Evolutionary conservation across 2,888 invertebrate species (phyloP).

Genomic region (Epicampocera succincta): DNA sequence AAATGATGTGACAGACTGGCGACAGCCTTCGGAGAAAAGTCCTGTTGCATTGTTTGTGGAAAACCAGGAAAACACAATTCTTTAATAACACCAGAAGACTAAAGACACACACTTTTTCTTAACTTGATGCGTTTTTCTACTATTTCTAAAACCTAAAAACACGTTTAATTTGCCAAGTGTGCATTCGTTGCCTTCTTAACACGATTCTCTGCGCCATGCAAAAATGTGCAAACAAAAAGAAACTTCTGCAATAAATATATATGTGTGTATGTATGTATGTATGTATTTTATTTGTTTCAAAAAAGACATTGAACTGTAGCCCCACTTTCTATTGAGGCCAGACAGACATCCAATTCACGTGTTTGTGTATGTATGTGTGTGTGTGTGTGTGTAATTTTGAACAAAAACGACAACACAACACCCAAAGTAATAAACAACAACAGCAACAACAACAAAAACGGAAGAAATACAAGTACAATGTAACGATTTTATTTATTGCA

Average conservation of each 20-base stretch:
- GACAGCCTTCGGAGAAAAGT: no score
- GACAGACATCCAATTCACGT: conserved; percentile 53
- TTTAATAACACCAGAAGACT: no score
- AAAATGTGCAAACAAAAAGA: conserved; percentile 6
- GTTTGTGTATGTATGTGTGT: conserved; percentile 3
- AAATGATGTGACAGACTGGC: no score
- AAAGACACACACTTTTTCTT: not conserved
- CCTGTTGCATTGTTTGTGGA: no score
- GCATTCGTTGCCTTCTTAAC: conserved; percentile 32
- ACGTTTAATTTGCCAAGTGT: conserved; percentile 24
- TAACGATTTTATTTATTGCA: conserved; percentile 57
- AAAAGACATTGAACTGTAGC: conserved; percentile 69
- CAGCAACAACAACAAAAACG: not conserved
- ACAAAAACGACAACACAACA: conserved; percentile 32
- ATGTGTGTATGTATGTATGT: no score
- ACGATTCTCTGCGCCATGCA: conserved; percentile 12
- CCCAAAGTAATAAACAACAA: not conserved
- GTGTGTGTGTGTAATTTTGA: conserved; percentile 13
- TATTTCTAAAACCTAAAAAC: not conserved
- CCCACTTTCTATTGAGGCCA: conserved; percentile 69
- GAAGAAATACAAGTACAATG: conserved; percentile 33
- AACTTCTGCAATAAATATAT: not conserved
- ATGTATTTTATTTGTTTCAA: not conserved
- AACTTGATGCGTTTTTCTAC: not conserved
- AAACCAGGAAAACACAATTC: no score